Conservation (phyloP, 1,140 invertebrate species). For the Meloidogyne floridensis region DNA sequence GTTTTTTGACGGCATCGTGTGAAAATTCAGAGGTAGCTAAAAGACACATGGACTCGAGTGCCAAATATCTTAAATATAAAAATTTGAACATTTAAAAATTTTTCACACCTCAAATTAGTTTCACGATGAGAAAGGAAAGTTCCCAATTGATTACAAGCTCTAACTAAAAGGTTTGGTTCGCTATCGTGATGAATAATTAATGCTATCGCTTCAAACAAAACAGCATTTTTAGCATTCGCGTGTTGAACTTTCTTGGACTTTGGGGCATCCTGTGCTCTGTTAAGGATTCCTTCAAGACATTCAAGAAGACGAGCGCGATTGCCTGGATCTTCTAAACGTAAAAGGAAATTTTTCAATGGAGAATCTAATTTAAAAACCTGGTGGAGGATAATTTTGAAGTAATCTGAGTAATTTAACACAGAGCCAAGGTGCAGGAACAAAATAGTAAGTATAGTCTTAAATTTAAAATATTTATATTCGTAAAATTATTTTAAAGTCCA, state of each 20-base stretch:
- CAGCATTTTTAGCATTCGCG: constrained; percentile 99
- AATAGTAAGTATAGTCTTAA: constrained; percentile 98
- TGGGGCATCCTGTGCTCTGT: constrained; percentile 98
- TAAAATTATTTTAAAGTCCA: constrained; percentile 11
- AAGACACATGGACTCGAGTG: constrained; percentile 98
- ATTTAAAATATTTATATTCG: constrained; percentile 48
- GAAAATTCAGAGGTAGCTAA: constrained; percentile 98
- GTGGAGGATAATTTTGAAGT: constrained; percentile 96
- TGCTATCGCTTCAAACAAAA: constrained; percentile 96
- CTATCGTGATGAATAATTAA: constrained; percentile 98
- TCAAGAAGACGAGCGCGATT: constrained; percentile 89
- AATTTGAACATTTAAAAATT: constrained; percentile 19
- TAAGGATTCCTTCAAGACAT: constrained; percentile 98
- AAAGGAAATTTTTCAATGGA: not conserved
- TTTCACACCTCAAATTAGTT: constrained; percentile 82
- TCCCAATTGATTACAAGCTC: constrained; percentile 96
- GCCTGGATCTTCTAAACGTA: constrained; percentile 59
- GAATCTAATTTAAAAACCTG: constrained; percentile 71
- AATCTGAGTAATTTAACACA: constrained; percentile 94
- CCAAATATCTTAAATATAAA: constrained; percentile 76
- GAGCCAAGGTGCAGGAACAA: constrained; percentile 98
- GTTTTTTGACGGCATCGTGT: constrained; percentile 99
- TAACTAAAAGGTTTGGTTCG: constrained; percentile 92
- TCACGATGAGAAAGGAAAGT: constrained; percentile 97
- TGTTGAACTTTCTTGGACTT: constrained; percentile 99